A percentile compares a stretch with the other conserved stretches of the same genome.
Conservation (phyloP, 2,888 invertebrate species). For the Caenorhabditis afra region DNA sequence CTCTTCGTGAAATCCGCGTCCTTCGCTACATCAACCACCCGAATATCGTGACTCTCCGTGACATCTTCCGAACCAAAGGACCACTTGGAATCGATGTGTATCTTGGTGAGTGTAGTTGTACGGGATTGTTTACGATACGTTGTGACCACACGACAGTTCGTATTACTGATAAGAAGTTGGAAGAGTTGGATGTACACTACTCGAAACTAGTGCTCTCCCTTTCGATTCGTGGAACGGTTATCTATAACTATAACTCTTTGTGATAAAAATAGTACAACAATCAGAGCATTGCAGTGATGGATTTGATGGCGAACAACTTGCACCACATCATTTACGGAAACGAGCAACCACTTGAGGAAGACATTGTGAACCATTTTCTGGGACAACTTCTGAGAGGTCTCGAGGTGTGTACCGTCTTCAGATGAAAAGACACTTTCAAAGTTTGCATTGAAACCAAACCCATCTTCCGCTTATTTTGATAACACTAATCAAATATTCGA, state of each 20-base stretch:
- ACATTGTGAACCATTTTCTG: constrained; percentile 70
- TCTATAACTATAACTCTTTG: neutral
- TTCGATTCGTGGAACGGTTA: constrained; percentile 14
- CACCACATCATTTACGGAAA: constrained; percentile 77
- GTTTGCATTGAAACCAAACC: neutral
- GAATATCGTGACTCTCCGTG: constrained; percentile 75
- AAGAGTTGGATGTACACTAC: no score
- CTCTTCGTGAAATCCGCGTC: constrained; percentile 77
- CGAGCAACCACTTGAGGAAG: constrained; percentile 70
- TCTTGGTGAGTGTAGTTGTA: constrained; percentile 58
- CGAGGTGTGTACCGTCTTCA: constrained; percentile 53
- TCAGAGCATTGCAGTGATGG: constrained; percentile 71
- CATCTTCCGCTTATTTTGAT: constrained; percentile 10
- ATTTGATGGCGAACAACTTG: constrained; percentile 77
- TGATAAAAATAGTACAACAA: constrained; percentile 13
- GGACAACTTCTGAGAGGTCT: constrained; percentile 75
- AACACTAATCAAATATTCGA: constrained; percentile 47
- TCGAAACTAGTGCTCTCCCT: neutral
- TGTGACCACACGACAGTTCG: no score
- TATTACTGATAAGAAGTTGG: constrained; percentile 24
- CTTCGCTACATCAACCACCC: constrained; percentile 76
- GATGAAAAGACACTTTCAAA: neutral
- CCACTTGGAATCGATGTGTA: constrained; percentile 76
- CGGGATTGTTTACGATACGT: constrained; percentile 1
- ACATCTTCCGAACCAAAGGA: constrained; percentile 78